Base-by-base conservation (phyloP, 2,113 vertebrate species). In the Sinocyclocheilus anophthalmus region DNA sequence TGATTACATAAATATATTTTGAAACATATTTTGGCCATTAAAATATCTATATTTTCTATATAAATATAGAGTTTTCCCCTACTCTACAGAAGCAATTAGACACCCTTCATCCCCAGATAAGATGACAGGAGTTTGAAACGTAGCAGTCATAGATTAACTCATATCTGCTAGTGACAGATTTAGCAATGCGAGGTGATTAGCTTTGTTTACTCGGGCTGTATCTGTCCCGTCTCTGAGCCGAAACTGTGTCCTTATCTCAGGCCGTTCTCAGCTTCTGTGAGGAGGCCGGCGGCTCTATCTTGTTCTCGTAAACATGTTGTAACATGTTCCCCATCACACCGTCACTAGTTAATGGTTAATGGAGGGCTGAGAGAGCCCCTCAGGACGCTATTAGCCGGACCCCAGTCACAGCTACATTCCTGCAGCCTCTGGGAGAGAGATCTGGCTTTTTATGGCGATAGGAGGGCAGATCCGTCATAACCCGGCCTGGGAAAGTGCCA, bases 291-390 rank as follows among this genome's bases (percentile, higher is more conserved):
- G 81, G 85, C 81, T 63, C 76, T 79, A 57, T 84, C 86, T 55
- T 22, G 24, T 61, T 79, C 88, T 84, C 45, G 63, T 86, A 86
- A 86, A 86, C 88, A 89, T 70, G 86, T 77, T 22, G 50, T 61
- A 69, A 75, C 81, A 48, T 70, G 84, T 81, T 67, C 81, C 85
- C 78, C 87, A 88, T 82, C 84, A 84, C 81, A 84, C 86, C 72
- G 59, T 57, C 24, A n/a, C 69, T 48, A 26, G 86, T 84, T 89
- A 89, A 88, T 86, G 82, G 87, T 81, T 89, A 89, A 84, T 83
- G 42, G 53, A 75, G 82, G 76, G 78, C 55, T 84, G 65, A 77
- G 61, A 86, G 80, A 86, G 75, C 84, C 87, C 89, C 87, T 84
- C 81, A 82, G 88, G 87, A 72, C 82, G 82, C 77, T 70, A 73